These are phyloP conservation scores for Pseudomugil tenellus DNA, from an alignment of 2,797 vertebrate species.

Conservation along the genomic window DNA sequence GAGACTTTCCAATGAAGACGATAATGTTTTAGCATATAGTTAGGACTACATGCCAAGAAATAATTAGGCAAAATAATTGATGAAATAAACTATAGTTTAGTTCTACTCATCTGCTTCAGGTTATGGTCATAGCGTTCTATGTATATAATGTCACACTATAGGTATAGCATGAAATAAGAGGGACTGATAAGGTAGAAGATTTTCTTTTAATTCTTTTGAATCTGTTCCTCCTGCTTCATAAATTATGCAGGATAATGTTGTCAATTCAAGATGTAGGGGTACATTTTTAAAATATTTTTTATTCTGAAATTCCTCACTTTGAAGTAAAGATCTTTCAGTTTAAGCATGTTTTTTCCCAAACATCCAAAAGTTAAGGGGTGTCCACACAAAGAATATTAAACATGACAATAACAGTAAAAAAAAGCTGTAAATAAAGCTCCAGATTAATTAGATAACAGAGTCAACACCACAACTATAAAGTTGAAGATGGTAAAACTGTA, in stretches of 20 bases:
- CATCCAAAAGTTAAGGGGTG: neutral
- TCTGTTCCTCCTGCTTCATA: neutral
- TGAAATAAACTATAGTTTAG: neutral
- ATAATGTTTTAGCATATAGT: neutral
- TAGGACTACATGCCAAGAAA: neutral
- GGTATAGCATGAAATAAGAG: neutral
- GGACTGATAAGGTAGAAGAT: neutral
- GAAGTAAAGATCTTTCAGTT: neutral
- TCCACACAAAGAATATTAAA: neutral
- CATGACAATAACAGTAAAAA: too few species aligned
- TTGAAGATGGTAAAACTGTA: too few species aligned
- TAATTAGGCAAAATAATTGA: too few species aligned
- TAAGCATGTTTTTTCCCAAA: neutral
- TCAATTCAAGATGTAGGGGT: neutral
- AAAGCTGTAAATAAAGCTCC: too few species aligned
- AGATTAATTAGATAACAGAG: too few species aligned
- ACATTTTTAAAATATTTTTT: too few species aligned
- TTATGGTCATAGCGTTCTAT: neutral
- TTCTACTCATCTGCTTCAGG: neutral
- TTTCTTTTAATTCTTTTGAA: neutral
- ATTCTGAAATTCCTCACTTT: too few species aligned
- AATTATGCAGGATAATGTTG: neutral
- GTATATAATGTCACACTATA: too few species aligned
- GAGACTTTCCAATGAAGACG: neutral
- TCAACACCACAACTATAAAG: too few species aligned